Conservation (phyloP, 2,888 invertebrate species). For the Pristionchus entomophagus region DNA sequence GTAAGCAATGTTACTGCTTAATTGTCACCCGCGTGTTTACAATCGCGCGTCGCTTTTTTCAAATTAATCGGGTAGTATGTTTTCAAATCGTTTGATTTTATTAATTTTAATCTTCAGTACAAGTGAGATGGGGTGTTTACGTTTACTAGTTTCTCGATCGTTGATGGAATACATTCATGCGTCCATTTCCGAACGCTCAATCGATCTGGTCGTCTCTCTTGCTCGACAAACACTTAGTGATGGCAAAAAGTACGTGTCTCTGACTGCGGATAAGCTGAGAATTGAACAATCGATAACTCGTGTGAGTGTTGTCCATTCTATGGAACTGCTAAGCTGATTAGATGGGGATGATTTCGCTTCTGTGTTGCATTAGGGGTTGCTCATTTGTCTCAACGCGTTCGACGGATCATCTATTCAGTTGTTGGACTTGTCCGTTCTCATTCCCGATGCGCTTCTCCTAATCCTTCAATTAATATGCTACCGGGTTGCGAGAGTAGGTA, state of each 20-base stretch:
- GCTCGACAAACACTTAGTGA: conserved; percentile 44
- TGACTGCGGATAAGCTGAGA: conserved; percentile 21
- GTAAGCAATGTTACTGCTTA: no score
- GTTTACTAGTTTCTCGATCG: neutral
- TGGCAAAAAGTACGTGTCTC: conserved; percentile 45
- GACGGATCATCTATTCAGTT: no score
- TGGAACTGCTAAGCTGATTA: conserved; percentile 43
- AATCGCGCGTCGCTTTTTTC: neutral
- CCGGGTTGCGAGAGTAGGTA: conserved; percentile 1
- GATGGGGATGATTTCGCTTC: neutral
- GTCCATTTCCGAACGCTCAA: conserved; percentile 21
- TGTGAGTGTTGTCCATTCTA: neutral
- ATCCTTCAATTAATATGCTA: conserved; percentile 38
- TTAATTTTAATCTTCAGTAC: no score
- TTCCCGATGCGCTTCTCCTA: neutral
- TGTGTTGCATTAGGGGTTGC: neutral
- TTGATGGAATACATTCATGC: neutral
- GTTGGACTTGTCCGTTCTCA: neutral
- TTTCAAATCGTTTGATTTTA: no score
- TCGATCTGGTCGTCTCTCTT: conserved; percentile 30
- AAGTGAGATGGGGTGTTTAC: no score
- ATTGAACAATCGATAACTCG: conserved; percentile 11
- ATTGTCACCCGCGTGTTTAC: no score
- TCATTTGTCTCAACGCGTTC: neutral
- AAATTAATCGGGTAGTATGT: no score